These are phyloP conservation scores for Meliscaeva auricollis DNA, from an alignment of 2,888 invertebrate species.

Conservation along the genomic window DNA sequence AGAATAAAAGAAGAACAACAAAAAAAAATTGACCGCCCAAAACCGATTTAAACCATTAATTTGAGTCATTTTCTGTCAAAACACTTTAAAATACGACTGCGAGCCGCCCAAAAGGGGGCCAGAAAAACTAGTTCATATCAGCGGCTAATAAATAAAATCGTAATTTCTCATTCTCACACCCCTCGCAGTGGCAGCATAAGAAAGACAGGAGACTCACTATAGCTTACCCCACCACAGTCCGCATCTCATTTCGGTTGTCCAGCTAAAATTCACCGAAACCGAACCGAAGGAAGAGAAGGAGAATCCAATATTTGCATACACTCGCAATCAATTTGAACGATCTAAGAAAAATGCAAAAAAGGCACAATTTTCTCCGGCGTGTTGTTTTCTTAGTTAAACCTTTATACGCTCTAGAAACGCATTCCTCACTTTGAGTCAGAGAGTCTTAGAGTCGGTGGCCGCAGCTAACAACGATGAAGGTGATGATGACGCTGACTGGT, in stretches of 20 bases:
- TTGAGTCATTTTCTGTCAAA: conserved; percentile 75
- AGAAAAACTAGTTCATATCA: conserved; percentile 73
- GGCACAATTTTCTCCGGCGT: conserved; percentile 61
- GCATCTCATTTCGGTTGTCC: background rate
- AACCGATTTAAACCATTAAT: conserved; percentile 72
- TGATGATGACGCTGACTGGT: conserved; percentile 4
- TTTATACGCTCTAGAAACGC: conserved; percentile 64
- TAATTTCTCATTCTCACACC: conserved; percentile 75
- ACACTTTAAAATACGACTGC: conserved; percentile 70
- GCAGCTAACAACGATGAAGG: too few species aligned
- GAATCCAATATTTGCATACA: conserved; percentile 73
- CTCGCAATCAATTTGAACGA: conserved; percentile 65
- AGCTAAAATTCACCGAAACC: conserved; percentile 10
- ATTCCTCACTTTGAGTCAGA: conserved; percentile 36
- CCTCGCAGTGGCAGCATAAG: conserved; percentile 45
- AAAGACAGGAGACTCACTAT: conserved; percentile 7
- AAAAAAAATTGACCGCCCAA: conserved; percentile 58
- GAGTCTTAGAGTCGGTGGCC: too few species aligned
- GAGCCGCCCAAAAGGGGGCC: conserved; percentile 60
- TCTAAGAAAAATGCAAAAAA: conserved; percentile 70
- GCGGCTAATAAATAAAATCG: conserved; percentile 75
- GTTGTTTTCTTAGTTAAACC: conserved; percentile 74
- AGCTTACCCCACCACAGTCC: conserved; percentile 18
- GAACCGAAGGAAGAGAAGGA: conserved; percentile 21
- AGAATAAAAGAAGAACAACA: conserved; percentile 23